Evolutionary conservation across 2,888 invertebrate genomes (phyloP), one percentile per base, ranked within the genome.

Genomic region (Charanyca ferruginea): DNA sequence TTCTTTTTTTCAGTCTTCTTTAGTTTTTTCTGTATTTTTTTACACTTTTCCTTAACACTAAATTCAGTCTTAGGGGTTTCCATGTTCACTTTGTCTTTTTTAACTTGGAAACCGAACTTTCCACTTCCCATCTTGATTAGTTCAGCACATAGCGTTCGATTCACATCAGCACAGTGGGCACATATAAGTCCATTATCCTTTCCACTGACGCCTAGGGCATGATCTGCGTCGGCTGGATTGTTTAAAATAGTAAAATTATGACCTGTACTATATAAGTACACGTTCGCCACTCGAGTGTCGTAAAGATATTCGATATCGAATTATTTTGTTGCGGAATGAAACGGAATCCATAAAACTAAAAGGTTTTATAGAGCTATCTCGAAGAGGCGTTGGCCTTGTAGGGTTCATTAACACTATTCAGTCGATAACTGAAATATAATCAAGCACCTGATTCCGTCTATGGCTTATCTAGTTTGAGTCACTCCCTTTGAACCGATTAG

Each of bases 1-100:
- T 95, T 94, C 88, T 91, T 89, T 85, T 91, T 93, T 76, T 95
- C 95, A 93, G 94, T 95, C 94, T 94, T 95, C 88, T 93, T 93
- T 55, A 94, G 86, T 91, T 95, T 95, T 85, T 94, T 95, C 86
- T 94, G 93, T 88, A 94, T 89, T 85, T 94, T 94, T 59, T 89
- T 87, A 86, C 89, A 94, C 88, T 92, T 94, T 75, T 95, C 94
- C 88, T 94, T 95, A 92, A 95, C 92, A 93, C 94, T 95, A 92
- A 92, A 91, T 82, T 94, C 94, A 90, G 92, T 91, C 91, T 94
- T 94, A 72, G 87, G 87, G 72, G 89, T 87, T 67, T 81, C 83
- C 78, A 84, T 86, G 72, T 86, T 85, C 88, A 93, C 92, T 92
- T 94, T 95, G 91, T 94, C 92, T 83, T 94, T 95, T 85, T 94